Evolutionary conservation across 2,797 vertebrate genomes (phyloP), one percentile per base, ranked within the genome.

Genomic region (Anguilla marmorata): DNA sequence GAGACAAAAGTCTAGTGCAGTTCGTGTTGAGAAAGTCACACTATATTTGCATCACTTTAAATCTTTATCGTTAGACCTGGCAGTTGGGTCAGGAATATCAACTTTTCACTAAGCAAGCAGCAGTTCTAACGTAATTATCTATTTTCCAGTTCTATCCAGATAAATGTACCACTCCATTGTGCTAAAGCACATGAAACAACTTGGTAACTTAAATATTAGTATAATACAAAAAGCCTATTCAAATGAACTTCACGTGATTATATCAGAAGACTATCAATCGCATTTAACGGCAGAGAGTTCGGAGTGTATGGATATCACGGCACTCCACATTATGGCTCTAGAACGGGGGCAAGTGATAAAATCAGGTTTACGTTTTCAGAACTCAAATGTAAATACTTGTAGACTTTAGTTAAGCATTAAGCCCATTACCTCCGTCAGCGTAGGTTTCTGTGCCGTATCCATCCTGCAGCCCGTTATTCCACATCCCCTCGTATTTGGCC

Each of bases 381-480:
- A 48, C 41, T 7, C 41, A 50, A 14, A 24, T 4, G 19, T 80
- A 24, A 45, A 45, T 45, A 80, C 79, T 82, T 50, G 79, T 21
- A 48, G 3, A 82, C 21, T 45, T 8, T n/a, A 21, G 24, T 82
- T 19, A 82, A 19, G 2, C 45, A 41, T 80, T 24, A 16, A 45
- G 3, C 52, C 9, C 9, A 96, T 94, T 93, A 99, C 98, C 98
- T 96, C 98, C 99, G 0, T 99, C 98, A 0, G 98, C 98, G 0
- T 99, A 99, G 0, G 98, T 99, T 93, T 99, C 99, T 0, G 98
- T 99, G 85, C 99, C 99, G 0, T 99, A 99, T 89, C 99, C 99
- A 0, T 99, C 99, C 95, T 99, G 99, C 45, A 99, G 94, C n/a
- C 99, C 99, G 0, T 99, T 99, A 93, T 98, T 99, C 99, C 99